Percentiles rank a stretch among this genome's conserved stretches.
Conservation (phyloP, 2,888 invertebrate genomes). For the Tenthredo notha region DNA sequence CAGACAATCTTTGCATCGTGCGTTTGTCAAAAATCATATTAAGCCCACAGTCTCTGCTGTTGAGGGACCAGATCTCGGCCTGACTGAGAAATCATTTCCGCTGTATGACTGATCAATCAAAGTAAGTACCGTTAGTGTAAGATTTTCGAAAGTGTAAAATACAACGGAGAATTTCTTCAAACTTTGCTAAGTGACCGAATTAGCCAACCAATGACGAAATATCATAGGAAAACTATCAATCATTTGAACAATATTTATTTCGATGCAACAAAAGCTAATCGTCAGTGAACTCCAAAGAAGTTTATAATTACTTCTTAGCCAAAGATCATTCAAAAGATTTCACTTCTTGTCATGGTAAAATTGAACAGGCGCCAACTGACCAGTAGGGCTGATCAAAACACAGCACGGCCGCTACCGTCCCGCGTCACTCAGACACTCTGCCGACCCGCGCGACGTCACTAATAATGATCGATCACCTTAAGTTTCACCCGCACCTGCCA, state of each 20-base stretch:
- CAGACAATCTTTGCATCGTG: not conserved
- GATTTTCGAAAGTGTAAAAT: not conserved
- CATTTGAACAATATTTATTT: not conserved
- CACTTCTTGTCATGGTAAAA: slow-evolving; percentile 36
- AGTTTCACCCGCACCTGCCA: slow-evolving; percentile 48
- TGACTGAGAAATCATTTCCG: slow-evolving; percentile 26
- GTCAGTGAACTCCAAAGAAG: not conserved
- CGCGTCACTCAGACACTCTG: slow-evolving; percentile 50
- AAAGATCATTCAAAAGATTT: slow-evolving; percentile 21
- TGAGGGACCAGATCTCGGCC: not conserved
- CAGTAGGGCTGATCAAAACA: slow-evolving; percentile 43
- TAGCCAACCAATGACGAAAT: not conserved
- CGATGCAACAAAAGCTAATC: not conserved
- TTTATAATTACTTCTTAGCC: not conserved
- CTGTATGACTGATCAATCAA: slow-evolving; percentile 21
- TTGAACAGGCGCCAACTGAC: slow-evolving; percentile 50
- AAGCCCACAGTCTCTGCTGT: not conserved
- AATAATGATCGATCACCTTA: slow-evolving; percentile 50
- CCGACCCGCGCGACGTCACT: slow-evolving; percentile 45
- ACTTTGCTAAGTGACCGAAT: not conserved
- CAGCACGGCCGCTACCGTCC: slow-evolving; percentile 40
- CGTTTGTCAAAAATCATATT: not conserved
- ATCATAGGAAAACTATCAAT: not conserved
- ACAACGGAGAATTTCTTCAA: not conserved
- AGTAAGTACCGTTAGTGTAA: not conserved